Evolutionary conservation across 2,888 invertebrate genomes (phyloP).

Genomic region (Eumerus sabulonum): DNA sequence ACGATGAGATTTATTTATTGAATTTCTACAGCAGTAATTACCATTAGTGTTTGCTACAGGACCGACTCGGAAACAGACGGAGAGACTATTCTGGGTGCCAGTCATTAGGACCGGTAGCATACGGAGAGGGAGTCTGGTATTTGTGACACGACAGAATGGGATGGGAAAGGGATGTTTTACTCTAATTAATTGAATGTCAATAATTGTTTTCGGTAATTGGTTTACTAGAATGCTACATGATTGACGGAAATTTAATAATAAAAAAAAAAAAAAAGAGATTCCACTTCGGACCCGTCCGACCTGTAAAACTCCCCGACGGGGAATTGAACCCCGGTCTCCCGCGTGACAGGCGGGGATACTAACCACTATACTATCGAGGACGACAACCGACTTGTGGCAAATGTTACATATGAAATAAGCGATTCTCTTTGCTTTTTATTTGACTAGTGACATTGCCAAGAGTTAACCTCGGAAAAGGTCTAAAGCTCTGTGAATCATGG

Average conservation of each 20-base stretch:
- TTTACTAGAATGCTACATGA: no score
- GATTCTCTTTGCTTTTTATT: no score
- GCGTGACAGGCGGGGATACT: constrained; percentile 69
- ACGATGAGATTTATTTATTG: constrained; percentile 53
- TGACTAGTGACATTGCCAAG: no score
- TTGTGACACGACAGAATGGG: neutral
- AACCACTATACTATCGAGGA: constrained; percentile 69
- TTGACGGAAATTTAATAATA: no score
- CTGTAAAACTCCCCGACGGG: constrained; percentile 69
- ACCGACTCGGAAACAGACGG: constrained; percentile 11
- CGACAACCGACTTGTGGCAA: no score
- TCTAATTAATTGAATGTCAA: constrained; percentile 61
- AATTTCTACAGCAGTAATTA: constrained; percentile 53
- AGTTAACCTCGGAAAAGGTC: no score
- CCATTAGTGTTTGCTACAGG: neutral
- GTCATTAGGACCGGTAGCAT: neutral
- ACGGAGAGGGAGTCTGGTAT: neutral
- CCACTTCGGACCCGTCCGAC: no score
- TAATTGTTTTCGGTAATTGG: constrained; percentile 56
- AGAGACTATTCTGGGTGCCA: neutral
- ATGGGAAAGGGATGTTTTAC: constrained; percentile 50
- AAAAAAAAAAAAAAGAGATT: no score
- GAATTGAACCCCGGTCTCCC: constrained; percentile 69
- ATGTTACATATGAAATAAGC: no score
- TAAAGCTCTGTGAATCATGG: no score